Evolutionary conservation across 1,140 invertebrate species (phyloP).

Genomic region (Carposina sasakii): DNA sequence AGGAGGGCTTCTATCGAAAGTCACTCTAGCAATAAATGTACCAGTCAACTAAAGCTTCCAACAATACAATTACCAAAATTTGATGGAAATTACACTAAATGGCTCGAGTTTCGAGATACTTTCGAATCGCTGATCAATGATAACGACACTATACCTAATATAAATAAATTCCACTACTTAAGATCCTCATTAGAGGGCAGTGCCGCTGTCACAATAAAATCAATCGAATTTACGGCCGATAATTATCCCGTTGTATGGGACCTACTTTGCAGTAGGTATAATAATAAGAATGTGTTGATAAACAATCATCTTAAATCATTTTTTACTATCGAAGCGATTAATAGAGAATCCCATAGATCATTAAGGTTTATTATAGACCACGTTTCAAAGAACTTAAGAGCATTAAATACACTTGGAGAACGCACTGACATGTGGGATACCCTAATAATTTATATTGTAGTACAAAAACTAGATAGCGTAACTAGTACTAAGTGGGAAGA

Average conservation of each 20-base stretch:
- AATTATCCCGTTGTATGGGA: constrained; percentile 15
- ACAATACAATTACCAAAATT: neutral
- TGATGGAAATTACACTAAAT: neutral
- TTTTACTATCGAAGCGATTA: neutral
- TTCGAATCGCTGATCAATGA: neutral
- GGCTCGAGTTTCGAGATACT: neutral
- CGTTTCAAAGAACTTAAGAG: neutral
- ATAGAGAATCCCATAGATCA: constrained; percentile 3
- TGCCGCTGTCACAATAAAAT: constrained; percentile 7
- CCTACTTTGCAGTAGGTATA: constrained; percentile 6
- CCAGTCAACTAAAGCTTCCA: too few species aligned
- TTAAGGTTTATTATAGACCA: constrained; percentile 1
- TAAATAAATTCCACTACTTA: constrained; percentile 19
- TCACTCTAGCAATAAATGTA: too few species aligned
- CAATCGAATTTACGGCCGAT: constrained; percentile 2
- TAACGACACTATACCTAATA: too few species aligned
- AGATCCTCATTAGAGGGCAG: neutral
- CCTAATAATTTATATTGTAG: neutral
- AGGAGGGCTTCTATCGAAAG: too few species aligned
- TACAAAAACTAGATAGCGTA: neutral
- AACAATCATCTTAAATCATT: constrained; percentile 9
- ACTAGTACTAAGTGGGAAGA: neutral
- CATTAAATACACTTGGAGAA: neutral
- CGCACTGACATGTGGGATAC: neutral
- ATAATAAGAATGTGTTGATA: constrained; percentile 12